Evolutionary conservation across 2,113 vertebrate species (phyloP), one percentile per base, ranked within the genome.

Genomic region (Microcebus murinus): DNA sequence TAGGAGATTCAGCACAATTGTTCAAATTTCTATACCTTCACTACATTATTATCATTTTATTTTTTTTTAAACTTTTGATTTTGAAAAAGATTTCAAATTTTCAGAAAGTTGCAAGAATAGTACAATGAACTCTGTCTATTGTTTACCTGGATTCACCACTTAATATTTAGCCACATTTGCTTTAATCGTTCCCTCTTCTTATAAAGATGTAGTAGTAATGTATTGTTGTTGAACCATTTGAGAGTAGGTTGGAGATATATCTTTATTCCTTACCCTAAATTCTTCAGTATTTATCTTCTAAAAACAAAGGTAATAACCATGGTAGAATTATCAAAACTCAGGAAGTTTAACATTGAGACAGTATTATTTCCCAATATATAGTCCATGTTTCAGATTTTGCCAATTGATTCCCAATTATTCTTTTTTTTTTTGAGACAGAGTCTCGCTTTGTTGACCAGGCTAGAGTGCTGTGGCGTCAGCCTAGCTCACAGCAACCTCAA

Each of bases 101-200:
- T 42, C 55, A 87, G 39, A 67, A 90, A 94, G 31, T 95, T 87
- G 2, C 65, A 50, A 79, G 59, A 87, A 23, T 84, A 91, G 71
- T 95, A 20, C 17, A 85, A 34, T 65, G 21, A 77, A 61, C 31
- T 25, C 61, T 87, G 6, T 90, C 27, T 76, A 77, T 55, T 8
- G 21, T 90, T 96, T 90, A 52, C 71, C 42, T 70, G 52, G 36
- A 90, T 74, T 87, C 11, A 63, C n/a, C 31, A 85, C 9, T 70
- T 93, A 90, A 63, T 50, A 70, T 90, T 96, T 93, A 52, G 39
- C 23, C 70, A 17, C 65, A 79, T 93, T 95, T 87, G 70, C 29
- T 70, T 63, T 65, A 86, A 74, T 92, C 39, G 74, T 71, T 96
- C 12, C 80, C 15, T 74, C 11, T 45, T 52, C 11, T 45, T 45